phyloP scores from a whole-genome alignment of 2,888 invertebrate species.

The Lepidochitona cinerea region DNA sequence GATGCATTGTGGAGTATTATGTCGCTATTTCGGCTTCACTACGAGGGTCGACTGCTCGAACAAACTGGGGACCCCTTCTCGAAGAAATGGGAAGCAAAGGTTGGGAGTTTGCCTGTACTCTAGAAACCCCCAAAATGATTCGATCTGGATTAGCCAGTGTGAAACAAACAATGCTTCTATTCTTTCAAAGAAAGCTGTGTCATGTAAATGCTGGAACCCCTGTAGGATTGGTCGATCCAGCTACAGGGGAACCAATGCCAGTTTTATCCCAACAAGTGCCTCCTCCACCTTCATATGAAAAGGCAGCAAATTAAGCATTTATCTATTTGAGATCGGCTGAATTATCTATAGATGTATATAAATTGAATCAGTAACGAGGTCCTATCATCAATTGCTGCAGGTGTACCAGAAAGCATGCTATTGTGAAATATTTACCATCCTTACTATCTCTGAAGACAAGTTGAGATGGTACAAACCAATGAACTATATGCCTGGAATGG shows the following conservation, averaged over 20 bases:
- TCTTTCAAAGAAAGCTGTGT: slow-evolving; percentile 42
- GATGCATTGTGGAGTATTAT: slow-evolving; percentile 17
- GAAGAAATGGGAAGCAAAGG: slow-evolving; percentile 59
- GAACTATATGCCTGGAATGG: no score
- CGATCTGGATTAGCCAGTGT: slow-evolving; percentile 18
- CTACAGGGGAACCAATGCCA: neutral
- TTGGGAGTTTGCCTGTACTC: slow-evolving; percentile 61
- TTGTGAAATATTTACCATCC: no score
- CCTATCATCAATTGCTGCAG: no score
- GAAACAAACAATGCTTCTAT: slow-evolving; percentile 39
- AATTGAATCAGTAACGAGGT: no score
- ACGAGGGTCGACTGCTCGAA: slow-evolving; percentile 18
- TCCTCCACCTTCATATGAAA: neutral
- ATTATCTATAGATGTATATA: no score
- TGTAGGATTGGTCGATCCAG: neutral
- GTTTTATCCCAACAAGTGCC: neutral
- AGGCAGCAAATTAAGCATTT: neutral
- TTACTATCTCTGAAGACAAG: no score
- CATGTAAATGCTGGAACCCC: neutral
- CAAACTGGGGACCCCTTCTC: slow-evolving; percentile 56
- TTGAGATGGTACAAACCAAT: no score
- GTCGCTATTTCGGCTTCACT: slow-evolving; percentile 23
- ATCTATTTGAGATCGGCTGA: no score
- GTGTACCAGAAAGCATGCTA: no score
- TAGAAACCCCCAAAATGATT: slow-evolving; percentile 44